These are phyloP conservation scores for Dendronephthya gigantea DNA, from an alignment of 64 coral and sea anemone species.

Conservation along the genomic window DNA sequence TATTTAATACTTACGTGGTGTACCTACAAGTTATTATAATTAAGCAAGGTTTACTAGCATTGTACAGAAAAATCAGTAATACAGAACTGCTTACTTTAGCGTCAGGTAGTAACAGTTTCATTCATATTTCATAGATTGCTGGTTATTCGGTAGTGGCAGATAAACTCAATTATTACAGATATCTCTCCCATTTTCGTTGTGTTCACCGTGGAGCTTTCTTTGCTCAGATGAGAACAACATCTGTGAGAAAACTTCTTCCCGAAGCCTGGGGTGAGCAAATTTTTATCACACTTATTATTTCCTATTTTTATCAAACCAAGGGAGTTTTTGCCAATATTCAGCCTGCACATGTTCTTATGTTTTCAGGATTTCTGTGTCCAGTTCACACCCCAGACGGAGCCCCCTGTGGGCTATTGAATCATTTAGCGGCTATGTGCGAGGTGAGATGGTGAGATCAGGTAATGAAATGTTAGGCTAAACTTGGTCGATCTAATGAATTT, in stretches of 20 bases:
- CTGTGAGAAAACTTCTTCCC: conserved; percentile 78
- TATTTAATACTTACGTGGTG: too few species aligned
- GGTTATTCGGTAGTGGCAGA: conserved; percentile 83
- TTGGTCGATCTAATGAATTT: too few species aligned
- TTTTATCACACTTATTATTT: too few species aligned
- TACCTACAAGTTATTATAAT: too few species aligned
- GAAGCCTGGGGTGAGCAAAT: conserved; percentile 80
- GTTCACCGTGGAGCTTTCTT: conserved; percentile 91
- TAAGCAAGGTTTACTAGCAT: too few species aligned
- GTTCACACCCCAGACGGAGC: conserved; percentile 93
- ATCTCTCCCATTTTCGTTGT: conserved; percentile 89
- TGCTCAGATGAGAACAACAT: conserved; percentile 90
- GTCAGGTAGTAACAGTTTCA: background rate
- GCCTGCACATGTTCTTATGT: background rate
- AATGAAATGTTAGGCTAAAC: too few species aligned
- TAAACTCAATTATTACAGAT: conserved; percentile 75
- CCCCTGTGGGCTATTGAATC: conserved; percentile 86
- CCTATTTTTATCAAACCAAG: too few species aligned
- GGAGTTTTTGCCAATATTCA: too few species aligned
- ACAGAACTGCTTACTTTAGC: background rate
- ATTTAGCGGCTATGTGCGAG: conserved; percentile 67
- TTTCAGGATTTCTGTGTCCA: conserved; percentile 81
- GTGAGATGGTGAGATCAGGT: background rate
- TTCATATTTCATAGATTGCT: conserved; percentile 23
- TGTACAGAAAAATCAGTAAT: too few species aligned